Base-by-base conservation (phyloP, 2,888 invertebrate genomes). In the Arrhopalites spinosus region DNA sequence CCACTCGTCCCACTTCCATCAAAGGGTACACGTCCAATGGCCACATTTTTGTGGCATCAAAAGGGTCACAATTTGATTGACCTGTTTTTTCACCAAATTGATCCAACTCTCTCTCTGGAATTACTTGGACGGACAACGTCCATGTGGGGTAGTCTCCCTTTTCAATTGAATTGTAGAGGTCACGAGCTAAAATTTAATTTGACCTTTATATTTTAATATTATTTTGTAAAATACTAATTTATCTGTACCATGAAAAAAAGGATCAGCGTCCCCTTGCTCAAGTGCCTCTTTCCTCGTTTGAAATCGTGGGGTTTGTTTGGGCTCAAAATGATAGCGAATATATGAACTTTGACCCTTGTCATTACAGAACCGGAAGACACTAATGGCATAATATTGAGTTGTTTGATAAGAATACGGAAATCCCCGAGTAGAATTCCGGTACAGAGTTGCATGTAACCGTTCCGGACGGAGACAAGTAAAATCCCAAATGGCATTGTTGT, bases 31-130 rank as follows among this genome's bases (percentile, higher is more conserved):
- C 7, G 13, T 15, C 27, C n/a, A 30, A 7, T n/a, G 67, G 67
- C 67, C 67, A 67, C 13, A 29, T 30, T 67, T 67, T 67, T 8
- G 67, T 67, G 13, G 36, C 43, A 45, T 67, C 67, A 30, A 67
- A 67, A 8, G 67, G 36, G 11, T 11, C 11, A 3, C 36, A 36
- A 36, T 36, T 3, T 17, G 13, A 3, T 5, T 20, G 20, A 2
- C 29, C 29, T 8, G 25, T 27, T 11, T 61, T 61, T 20, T 61
- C 7, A 2, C 15, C 15, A n/a, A 8, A 50, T 3, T 29, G 2
- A 13, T 3, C 23, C 20, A 25, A 15, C 20, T 61, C 27, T 3
- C 17, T 23, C 2, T 3, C 15, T 13, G 13, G n/a, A 13, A 61
- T 61, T 8, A 61, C 25, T 61, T 61, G 61, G 13, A 61, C 20